These are phyloP conservation scores for Sycophaga agraensis DNA, from an alignment of 1,140 invertebrate species.

Conservation along the genomic window DNA sequence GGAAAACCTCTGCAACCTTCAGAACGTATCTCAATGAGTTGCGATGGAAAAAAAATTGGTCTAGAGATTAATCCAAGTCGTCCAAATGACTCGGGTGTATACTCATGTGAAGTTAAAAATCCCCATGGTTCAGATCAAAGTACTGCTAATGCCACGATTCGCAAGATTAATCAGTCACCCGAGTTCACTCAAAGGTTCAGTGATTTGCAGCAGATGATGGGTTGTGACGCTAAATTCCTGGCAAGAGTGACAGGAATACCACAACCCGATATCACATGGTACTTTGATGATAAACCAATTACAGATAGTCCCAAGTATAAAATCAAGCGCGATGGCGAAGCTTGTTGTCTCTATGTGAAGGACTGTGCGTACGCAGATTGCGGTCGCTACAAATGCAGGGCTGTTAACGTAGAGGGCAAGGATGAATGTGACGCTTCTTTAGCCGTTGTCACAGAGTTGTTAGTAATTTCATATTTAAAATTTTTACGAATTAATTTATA, in stretches of 20 bases:
- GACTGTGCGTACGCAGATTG: conserved; percentile 69
- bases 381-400: conserved; percentile 76
- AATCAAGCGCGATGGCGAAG: conserved; percentile 77
- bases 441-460: conserved; percentile 81
- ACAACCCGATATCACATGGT: conserved; percentile 83
- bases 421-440: conserved; percentile 73
- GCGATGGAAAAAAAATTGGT: conserved; percentile 79
- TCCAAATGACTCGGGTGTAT: conserved; percentile 74
- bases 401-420: conserved; percentile 78
- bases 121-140: conserved; percentile 71
- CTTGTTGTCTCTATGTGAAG: conserved; percentile 72
- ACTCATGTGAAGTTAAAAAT: conserved; percentile 74
- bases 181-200: conserved; percentile 80
- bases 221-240: conserved; percentile 77
- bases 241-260: conserved; percentile 84
- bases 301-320: conserved; percentile 68
- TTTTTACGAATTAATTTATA: conserved; percentile 17
- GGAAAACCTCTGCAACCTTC: conserved; percentile 65
- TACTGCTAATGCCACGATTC: conserved; percentile 69
- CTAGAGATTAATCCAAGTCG: conserved; percentile 73
- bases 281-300: conserved; percentile 73
- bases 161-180: conserved; percentile 79
- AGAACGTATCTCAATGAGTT: conserved; percentile 70
- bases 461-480: conserved; percentile 37
- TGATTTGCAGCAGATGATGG: conserved; percentile 80